These are phyloP conservation scores for Thysanoteuthis rhombus DNA, from an alignment of 2,888 invertebrate species.

Conservation along the genomic window DNA sequence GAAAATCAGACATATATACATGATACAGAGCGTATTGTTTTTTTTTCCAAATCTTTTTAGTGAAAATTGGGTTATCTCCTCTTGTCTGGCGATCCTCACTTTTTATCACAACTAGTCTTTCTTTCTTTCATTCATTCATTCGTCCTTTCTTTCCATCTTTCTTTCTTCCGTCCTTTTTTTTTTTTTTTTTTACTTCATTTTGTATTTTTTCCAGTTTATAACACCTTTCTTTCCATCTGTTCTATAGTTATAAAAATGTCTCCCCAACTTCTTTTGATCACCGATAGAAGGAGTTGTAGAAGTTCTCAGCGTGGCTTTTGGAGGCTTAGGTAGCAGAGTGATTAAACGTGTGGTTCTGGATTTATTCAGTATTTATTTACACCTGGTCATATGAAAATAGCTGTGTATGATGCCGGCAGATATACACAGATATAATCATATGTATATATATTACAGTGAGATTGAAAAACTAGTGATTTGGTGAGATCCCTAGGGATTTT, in stretches of 20 bases:
- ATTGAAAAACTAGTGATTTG: too few species aligned
- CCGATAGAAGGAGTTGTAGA: background rate
- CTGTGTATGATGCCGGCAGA: background rate
- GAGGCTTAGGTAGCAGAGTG: background rate
- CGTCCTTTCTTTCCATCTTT: background rate
- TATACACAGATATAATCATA: background rate
- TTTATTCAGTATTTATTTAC: background rate
- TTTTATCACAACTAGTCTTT: background rate
- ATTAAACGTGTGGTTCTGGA: slow-evolving; percentile 12
- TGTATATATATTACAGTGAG: too few species aligned
- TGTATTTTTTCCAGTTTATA: background rate
- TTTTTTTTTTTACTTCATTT: background rate
- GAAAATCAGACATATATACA: background rate
- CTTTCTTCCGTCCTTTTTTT: background rate
- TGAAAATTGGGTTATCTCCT: background rate
- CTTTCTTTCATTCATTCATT: background rate
- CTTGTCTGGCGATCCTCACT: background rate
- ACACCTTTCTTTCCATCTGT: background rate
- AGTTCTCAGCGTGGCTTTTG: background rate
- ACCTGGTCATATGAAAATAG: background rate
- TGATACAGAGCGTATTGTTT: background rate
- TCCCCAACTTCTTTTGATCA: background rate
- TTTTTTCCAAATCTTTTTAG: background rate
- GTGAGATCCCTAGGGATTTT: too few species aligned
- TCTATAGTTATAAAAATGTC: background rate